Evolutionary conservation across 2,888 invertebrate genomes (phyloP).

Genomic region (Ametastegia equiseti): DNA sequence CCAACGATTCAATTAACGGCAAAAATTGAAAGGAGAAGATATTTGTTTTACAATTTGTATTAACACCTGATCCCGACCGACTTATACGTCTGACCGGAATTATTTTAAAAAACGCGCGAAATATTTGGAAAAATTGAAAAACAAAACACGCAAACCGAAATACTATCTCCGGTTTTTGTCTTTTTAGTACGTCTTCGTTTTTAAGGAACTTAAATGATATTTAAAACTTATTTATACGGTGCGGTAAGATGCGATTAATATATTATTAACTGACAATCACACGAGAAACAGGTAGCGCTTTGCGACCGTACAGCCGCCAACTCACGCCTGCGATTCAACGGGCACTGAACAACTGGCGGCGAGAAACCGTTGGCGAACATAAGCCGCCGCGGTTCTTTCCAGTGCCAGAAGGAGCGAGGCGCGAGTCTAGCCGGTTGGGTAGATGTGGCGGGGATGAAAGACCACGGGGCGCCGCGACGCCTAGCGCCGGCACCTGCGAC

Average conservation of each 20-base stretch:
- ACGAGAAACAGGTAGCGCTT: background rate
- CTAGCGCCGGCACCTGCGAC: slow-evolving; percentile 31
- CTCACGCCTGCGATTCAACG: slow-evolving; percentile 36
- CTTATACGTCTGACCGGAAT: too few relatives aligned
- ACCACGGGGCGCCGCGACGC: slow-evolving; percentile 25
- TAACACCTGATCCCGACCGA: too few relatives aligned
- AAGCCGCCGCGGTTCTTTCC: background rate
- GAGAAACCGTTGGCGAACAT: background rate
- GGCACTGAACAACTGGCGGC: background rate
- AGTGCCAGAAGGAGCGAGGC: background rate
- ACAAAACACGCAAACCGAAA: background rate
- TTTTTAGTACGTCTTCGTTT: background rate
- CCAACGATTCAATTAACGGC: background rate
- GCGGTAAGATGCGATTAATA: too few relatives aligned
- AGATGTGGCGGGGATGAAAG: background rate
- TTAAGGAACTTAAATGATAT: background rate
- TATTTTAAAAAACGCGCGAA: too few relatives aligned
- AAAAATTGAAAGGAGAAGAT: background rate
- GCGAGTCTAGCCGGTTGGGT: too few relatives aligned
- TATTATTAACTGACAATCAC: too few relatives aligned
- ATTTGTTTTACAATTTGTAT: background rate
- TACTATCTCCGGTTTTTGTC: background rate
- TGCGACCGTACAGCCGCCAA: slow-evolving; percentile 25
- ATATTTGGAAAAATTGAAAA: too few relatives aligned
- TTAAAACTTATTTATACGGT: background rate